phyloP scores from a whole-genome alignment of 2,888 invertebrate species.

The Rhodophaea formosa region DNA sequence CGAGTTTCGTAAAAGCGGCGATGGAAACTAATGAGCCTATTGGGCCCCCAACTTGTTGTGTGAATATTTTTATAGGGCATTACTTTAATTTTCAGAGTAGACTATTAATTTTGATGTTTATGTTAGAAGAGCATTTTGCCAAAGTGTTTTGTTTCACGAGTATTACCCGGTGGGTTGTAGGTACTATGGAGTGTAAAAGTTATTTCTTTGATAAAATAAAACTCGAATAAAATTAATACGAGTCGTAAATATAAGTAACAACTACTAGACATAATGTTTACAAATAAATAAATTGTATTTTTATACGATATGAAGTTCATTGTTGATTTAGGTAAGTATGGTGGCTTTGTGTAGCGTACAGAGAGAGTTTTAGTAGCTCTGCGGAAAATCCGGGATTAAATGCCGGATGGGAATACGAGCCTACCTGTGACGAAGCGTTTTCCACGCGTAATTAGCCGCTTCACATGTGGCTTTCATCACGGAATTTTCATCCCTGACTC shows the following conservation, averaged over 20 bases:
- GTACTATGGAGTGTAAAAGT: background rate
- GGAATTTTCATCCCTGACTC: background rate
- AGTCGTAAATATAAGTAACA: background rate
- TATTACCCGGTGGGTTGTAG: slow-evolving; percentile 25
- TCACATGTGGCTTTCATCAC: background rate
- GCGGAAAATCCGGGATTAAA: slow-evolving; percentile 26
- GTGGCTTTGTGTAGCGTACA: background rate
- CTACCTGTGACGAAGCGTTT: slow-evolving; percentile 29
- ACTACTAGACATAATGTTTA: too few species aligned
- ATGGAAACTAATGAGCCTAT: slow-evolving; percentile 75
- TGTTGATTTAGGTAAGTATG: background rate
- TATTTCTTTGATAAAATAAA: background rate
- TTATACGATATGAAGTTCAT: background rate
- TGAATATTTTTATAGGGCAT: slow-evolving; percentile 70
- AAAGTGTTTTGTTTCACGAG: slow-evolving; percentile 29
- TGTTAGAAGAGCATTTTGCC: slow-evolving; percentile 37
- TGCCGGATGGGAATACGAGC: slow-evolving; percentile 29
- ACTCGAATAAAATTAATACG: background rate
- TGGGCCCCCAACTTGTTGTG: slow-evolving; percentile 67
- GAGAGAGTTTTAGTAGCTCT: slow-evolving; percentile 2
- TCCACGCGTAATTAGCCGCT: slow-evolving; percentile 30
- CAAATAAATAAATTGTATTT: background rate
- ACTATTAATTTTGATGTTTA: slow-evolving; percentile 66
- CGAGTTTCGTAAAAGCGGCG: slow-evolving; percentile 72
- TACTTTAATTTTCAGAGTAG: slow-evolving; percentile 68